Base-by-base conservation (phyloP, 2,888 invertebrate species). In the Melanostoma scalare region DNA sequence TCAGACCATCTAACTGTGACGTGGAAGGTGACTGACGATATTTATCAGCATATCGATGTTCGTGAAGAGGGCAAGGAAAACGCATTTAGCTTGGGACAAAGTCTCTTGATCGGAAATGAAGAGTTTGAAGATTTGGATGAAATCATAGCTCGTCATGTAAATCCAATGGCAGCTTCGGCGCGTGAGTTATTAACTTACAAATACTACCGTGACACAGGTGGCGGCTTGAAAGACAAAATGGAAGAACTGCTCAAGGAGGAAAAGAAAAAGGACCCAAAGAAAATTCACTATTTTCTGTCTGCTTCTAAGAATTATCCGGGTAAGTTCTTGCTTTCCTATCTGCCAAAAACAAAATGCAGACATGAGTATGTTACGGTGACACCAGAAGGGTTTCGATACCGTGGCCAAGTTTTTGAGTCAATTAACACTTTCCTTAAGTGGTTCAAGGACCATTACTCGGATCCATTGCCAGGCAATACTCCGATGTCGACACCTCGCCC, bases 111-210 rank as follows among this genome's bases (percentile, higher is more conserved):
- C 87, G 95, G 95, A 42, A 95, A 94, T 80, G 97, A 98, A 88
- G 98, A 98, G 89, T 99, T 98, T 91, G 99, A 99, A 92, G 99
- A 99, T 92, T 92, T 99, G 40, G 99, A 99, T 91, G 99, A 99
- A 94, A 99, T 99, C 79, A 97, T 99, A 71, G 99, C 99, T 0
- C 94, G 99, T 8, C 94, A 98, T 91, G 95, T 99, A 4, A 98
- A 97, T 79, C 99, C 99, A 0, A 98, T 99, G 98, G 98, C 99
- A 0, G 94, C 96, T 0, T 96, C 95, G 89, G 98, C 97, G 0
- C 93, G 98, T 2, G 99, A 99, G 89, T 93, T 99, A 46, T 92
- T 98, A 65, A 94, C 95, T 48, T 98, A 98, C 92, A 98, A 98
- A 89, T 98, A 99, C 91, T 98, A 96, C 91, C 94, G 94, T 86